These are phyloP conservation scores for Staurois parvus DNA, from an alignment of 2,797 vertebrate genomes.

Conservation along the genomic window DNA sequence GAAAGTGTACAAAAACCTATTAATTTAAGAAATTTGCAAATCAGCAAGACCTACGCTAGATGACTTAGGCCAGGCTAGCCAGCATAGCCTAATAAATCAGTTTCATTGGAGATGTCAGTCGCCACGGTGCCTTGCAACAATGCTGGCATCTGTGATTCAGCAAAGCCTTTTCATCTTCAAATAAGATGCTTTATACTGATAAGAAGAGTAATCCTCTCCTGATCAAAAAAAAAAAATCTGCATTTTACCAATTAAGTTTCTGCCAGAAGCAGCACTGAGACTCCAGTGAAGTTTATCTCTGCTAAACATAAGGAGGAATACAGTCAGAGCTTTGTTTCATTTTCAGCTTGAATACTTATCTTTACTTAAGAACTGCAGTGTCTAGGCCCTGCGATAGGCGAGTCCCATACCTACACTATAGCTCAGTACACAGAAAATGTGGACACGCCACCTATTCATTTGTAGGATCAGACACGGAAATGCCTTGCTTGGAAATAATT, in stretches of 20 bases:
- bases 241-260: conserved; percentile 98
- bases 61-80: conserved; percentile 85
- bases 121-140: conserved; percentile 88
- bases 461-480: conserved; percentile 59
- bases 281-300: conserved; percentile 89
- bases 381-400: conserved; percentile 68
- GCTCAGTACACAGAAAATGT: conserved; percentile 60
- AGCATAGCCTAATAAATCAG: conserved; percentile 96
- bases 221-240: conserved; percentile 94
- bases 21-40: conserved; percentile 92
- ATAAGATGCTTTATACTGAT: conserved; percentile 97
- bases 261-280: conserved; percentile 85
- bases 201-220: conserved; percentile 95
- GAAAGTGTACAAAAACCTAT: conserved; percentile 76
- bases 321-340: conserved; percentile 79
- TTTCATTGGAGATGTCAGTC: conserved; percentile 95
- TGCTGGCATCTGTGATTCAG: conserved; percentile 94
- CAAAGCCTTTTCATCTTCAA: conserved; percentile 96
- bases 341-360: conserved; percentile 79
- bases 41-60: conserved; percentile 84
- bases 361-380: conserved; percentile 73
- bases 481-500: conserved; percentile 61
- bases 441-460: conserved; percentile 66
- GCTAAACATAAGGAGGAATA: conserved; percentile 85
- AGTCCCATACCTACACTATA: conserved; percentile 71